Percentiles rank a stretch among this genome's conserved stretches.
phyloP scores from a whole-genome alignment of 2,888 invertebrate genomes.

The Zootermopsis nevadensis region DNA sequence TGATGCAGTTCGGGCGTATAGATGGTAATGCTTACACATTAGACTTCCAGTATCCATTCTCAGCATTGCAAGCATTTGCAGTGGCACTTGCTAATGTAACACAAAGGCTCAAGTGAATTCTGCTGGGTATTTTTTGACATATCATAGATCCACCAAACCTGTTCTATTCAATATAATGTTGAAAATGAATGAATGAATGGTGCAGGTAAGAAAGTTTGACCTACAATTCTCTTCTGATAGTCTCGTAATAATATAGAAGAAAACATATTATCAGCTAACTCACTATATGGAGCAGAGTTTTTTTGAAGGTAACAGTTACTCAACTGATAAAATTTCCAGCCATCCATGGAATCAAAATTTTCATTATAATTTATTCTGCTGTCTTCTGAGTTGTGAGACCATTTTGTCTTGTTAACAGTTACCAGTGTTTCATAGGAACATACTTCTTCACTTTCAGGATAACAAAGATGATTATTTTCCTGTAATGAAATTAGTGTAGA shows the following conservation, averaged over 20 bases:
- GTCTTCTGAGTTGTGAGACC: too few relatives aligned
- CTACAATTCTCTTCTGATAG: neutral
- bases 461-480: too few relatives aligned
- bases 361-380: too few relatives aligned
- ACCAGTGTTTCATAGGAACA: too few relatives aligned
- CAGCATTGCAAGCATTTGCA: constrained; percentile 97
- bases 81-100: constrained; percentile 97
- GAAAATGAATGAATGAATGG: constrained; percentile 13
- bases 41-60: constrained; percentile 99
- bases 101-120: constrained; percentile 84
- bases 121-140: constrained; percentile 38
- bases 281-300: too few relatives aligned
- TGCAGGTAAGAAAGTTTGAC: constrained; percentile 6
- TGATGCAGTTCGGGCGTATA: constrained; percentile 99
- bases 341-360: too few relatives aligned
- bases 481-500: too few relatives aligned
- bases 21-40: constrained; percentile 98
- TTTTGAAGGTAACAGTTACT: too few relatives aligned
- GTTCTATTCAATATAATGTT: constrained; percentile 7
- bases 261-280: too few relatives aligned
- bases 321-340: too few relatives aligned
- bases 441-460: too few relatives aligned
- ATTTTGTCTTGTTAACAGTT: too few relatives aligned
- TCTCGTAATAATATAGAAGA: neutral
- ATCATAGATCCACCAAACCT: constrained; percentile 37